Evolutionary conservation across 2,113 vertebrate genomes (phyloP).

Genomic region (Fukomys damarensis): DNA sequence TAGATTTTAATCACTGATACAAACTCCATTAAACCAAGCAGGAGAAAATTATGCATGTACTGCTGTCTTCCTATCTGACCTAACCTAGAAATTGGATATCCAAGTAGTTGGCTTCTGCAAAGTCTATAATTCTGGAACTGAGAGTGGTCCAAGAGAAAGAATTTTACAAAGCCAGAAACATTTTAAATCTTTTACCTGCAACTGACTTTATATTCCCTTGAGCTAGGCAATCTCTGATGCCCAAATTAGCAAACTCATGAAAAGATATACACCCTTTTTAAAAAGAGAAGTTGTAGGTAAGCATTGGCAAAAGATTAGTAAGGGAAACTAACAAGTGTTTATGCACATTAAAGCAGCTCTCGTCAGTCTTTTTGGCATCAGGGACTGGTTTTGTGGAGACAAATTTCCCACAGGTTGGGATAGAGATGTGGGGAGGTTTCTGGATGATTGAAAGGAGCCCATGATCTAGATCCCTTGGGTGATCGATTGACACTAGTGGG

Average conservation of each 20-base stretch:
- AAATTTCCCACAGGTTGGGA: background rate
- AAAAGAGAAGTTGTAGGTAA: background rate
- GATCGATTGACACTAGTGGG: too few species aligned
- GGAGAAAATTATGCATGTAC: background rate
- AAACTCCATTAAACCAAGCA: background rate
- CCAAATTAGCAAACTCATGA: background rate
- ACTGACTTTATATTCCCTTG: background rate
- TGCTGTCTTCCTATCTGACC: background rate
- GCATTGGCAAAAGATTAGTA: background rate
- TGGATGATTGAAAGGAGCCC: too few species aligned
- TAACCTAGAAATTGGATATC: background rate
- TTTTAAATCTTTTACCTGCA: background rate
- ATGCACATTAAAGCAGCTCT: background rate
- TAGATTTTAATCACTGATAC: background rate
- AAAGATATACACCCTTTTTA: background rate
- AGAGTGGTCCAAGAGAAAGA: background rate
- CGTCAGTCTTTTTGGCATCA: too few species aligned
- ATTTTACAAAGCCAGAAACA: background rate
- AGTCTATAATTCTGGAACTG: background rate
- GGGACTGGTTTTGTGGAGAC: background rate
- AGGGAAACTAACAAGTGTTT: accelerated
- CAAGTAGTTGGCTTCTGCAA: background rate
- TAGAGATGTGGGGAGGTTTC: too few species aligned
- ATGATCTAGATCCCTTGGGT: too few species aligned
- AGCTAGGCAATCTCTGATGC: background rate